Conservation (phyloP, 2,888 invertebrate species). For the Drosophila birchii region DNA sequence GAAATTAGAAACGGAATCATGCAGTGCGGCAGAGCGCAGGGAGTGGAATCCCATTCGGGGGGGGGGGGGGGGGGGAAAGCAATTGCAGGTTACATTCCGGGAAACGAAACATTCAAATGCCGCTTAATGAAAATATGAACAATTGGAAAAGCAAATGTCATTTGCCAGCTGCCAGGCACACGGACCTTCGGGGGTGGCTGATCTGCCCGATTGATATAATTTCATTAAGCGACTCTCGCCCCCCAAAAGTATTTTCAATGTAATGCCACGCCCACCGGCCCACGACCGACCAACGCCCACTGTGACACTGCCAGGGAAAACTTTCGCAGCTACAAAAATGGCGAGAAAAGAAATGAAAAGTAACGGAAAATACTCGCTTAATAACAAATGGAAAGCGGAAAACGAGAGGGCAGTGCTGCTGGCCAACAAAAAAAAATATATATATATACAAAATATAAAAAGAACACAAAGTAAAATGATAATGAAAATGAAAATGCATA, state of each 20-base stretch:
- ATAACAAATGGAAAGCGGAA: slow-evolving; percentile 49
- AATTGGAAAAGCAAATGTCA: slow-evolving; percentile 66
- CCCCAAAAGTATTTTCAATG: slow-evolving; percentile 36
- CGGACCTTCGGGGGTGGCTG: slow-evolving; percentile 31
- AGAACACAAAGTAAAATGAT: slow-evolving; percentile 44
- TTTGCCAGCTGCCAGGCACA: slow-evolving; percentile 69
- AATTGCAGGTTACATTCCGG: slow-evolving; percentile 55
- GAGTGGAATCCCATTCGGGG: slow-evolving; percentile 7
- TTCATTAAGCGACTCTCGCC: slow-evolving; percentile 60
- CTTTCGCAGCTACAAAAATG: slow-evolving; percentile 20
- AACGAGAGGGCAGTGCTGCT: slow-evolving; percentile 33
- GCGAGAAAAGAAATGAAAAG: slow-evolving; percentile 38
- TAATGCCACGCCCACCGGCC: slow-evolving; percentile 39
- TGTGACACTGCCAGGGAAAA: slow-evolving; percentile 29
- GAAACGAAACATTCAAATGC: slow-evolving; percentile 54
- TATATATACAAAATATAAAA: slow-evolving; percentile 22
- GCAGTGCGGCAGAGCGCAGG: slow-evolving; percentile 4
- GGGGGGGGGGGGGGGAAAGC: slow-evolving; percentile 56
- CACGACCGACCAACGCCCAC: slow-evolving; percentile 18
- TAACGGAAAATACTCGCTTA: slow-evolving; percentile 36
- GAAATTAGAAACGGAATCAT: slow-evolving; percentile 43
- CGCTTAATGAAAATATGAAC: slow-evolving; percentile 58
- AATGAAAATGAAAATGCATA: slow-evolving; percentile 74
- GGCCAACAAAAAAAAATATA: slow-evolving; percentile 36
- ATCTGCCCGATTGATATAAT: slow-evolving; percentile 73